Evolutionary conservation across 2,797 vertebrate species (phyloP), one percentile per base, ranked within the genome.

Genomic region (Eutrigla gurnardus): DNA sequence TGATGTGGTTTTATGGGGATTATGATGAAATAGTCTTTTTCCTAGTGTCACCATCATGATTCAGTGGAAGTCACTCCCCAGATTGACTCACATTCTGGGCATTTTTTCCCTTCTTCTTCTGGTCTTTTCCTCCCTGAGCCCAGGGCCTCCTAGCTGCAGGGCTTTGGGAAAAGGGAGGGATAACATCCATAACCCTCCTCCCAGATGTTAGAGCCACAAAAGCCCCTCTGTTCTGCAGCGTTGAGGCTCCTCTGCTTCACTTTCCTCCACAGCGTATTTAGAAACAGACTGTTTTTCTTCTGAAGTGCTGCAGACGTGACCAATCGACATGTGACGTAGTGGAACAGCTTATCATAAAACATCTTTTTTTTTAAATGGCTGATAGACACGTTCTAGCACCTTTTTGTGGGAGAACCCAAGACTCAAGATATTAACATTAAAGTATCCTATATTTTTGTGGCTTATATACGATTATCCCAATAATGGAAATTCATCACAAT

Each of bases 141-240:
- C n/a, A 1, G 61, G 65, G 79, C 79, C 80, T 49, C 65, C 45
- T 10, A 5, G 65, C 46, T 37, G 8, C 2, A 39, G 57, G 61
- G 73, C 46, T 82, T 9, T n/a, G 50, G 78, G 73, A 52, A 65
- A 7, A 46, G 73, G 49, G 53, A 68, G 65, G 78, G 68, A 72
- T 66, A 73, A 60, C 32, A 25, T 25, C 75, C 68, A 43, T 54
- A 78, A 85, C 63, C 53, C 45, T 14, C 47, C 78, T 83, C 77
- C 91, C 91, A 93, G 91, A 91, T 92, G 89, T 91, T 69, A 77
- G 79, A 14, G 73, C 72, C 82, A 86, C 86, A 90, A 83, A 82
- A 82, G 81, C 67, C 46, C 14, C 73, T 85, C 80, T 91, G 87
- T 90, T 85, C 71, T 4, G 47, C 40, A 4, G 52, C 35, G 17